phyloP scores from a whole-genome alignment of 2,797 vertebrate genomes.

The Hybognathus amarus region DNA sequence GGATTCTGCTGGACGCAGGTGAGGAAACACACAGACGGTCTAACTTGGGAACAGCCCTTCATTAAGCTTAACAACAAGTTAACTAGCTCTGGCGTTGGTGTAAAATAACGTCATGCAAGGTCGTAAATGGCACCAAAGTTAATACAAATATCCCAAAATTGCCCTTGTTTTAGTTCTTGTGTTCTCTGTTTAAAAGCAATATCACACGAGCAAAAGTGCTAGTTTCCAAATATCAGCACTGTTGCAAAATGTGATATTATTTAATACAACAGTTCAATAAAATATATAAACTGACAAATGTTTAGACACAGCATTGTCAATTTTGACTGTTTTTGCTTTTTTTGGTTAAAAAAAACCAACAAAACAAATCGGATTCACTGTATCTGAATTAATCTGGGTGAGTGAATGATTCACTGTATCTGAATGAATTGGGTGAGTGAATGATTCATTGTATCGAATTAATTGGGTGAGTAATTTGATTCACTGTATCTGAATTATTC shows the following conservation, averaged over 20 bases:
- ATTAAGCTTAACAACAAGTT: background rate
- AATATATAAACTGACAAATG: background rate
- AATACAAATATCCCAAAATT: background rate
- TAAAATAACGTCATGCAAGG: background rate
- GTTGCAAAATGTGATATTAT: background rate
- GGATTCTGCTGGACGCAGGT: constrained; percentile 87
- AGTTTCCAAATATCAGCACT: background rate
- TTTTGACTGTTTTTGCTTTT: background rate
- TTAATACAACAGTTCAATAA: background rate
- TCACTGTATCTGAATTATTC: too few species aligned
- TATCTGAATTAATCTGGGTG: too few species aligned
- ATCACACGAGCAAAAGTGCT: background rate
- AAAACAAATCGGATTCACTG: too few species aligned
- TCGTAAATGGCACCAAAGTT: background rate
- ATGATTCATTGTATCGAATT: too few species aligned
- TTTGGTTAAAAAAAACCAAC: background rate
- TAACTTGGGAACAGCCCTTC: background rate
- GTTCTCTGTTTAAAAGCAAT: background rate
- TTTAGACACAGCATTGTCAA: background rate
- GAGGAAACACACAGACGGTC: constrained; percentile 31
- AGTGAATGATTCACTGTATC: background rate
- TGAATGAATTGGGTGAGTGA: background rate
- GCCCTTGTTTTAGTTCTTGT: background rate
- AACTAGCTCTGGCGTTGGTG: background rate
- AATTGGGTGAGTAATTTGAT: too few species aligned